phyloP scores from a whole-genome alignment of 1,140 invertebrate genomes.

The Tetramorium parvispinum region DNA sequence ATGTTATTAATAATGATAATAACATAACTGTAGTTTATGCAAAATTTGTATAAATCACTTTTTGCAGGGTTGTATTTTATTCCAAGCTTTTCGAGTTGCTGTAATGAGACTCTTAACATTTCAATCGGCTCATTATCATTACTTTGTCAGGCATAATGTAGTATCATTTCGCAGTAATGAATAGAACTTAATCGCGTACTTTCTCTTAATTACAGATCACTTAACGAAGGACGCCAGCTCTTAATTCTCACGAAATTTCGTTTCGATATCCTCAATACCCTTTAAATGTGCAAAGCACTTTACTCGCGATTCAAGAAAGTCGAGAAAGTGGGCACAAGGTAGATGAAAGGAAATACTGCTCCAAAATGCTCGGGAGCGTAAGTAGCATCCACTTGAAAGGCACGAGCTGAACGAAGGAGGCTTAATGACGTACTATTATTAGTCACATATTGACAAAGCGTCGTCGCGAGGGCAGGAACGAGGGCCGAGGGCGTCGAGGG shows the following conservation, averaged over 20 bases:
- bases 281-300: background rate
- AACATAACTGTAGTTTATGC: background rate
- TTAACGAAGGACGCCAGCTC: background rate
- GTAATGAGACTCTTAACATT: background rate
- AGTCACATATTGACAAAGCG: constrained; percentile 50
- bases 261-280: background rate
- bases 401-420: constrained; percentile 14
- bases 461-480: background rate
- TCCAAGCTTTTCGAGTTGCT: background rate
- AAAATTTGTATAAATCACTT: background rate
- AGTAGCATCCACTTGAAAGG: background rate
- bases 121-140: constrained; percentile 19
- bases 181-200: background rate
- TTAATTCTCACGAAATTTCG: constrained; percentile 17
- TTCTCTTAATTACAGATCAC: background rate
- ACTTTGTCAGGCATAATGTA: background rate
- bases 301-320: background rate
- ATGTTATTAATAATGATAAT: background rate
- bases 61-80: background rate
- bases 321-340: background rate
- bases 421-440: constrained; percentile 53
- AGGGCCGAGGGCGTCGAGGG: background rate
- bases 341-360: background rate
- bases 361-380: constrained; percentile 6
- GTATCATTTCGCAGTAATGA: background rate